Evolutionary conservation across 2,888 invertebrate genomes (phyloP), one percentile per base, ranked within the genome.

Genomic region (Dioctria linearis): DNA sequence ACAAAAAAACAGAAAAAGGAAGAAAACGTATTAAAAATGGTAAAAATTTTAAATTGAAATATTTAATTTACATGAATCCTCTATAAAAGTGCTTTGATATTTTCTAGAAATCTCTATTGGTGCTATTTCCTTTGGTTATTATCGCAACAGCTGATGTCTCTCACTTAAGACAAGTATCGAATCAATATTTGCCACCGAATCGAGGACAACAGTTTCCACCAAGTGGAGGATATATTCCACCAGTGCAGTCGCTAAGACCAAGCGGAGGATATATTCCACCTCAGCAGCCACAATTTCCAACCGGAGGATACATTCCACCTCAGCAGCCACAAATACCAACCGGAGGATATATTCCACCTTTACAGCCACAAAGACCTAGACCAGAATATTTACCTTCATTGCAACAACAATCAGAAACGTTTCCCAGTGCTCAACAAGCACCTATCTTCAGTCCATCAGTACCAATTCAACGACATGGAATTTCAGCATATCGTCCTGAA

Each of bases 171-270:
- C 66, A 73, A 63, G 13, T 43, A 3, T 75, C 73, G 2, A 80
- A 76, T 54, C 66, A 80, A 57, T 80, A 80, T 43, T 57, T 80
- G n/a, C 80, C 80, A 37, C 80, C 80, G 3, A 25, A 46, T 13
- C 79, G 67, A 51, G 39, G 46, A n/a, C 79, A 79, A 42, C 46
- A 65, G 39, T 49, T 71, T 6, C 61, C 13, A 43, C 49, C 59
- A 49, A 46, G 46, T 2, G 46, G 46, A 5, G 42, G 43, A 9
- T 11, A 59, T 25, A 13, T 59, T 13, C 59, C 59, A 25, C 37
- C 63, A 9, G 13, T 49, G 3, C 39, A 4, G 37, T 61, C 63
- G 0, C 42, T 13, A 25, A 75, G 57, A 5, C 59, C 43, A 3
- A 40, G 25, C 11, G 59, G 39, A 13, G 75, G 59, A 9, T 78